phyloP scores from a whole-genome alignment of 1,140 invertebrate species.

The Conopomorpha cramerella region DNA sequence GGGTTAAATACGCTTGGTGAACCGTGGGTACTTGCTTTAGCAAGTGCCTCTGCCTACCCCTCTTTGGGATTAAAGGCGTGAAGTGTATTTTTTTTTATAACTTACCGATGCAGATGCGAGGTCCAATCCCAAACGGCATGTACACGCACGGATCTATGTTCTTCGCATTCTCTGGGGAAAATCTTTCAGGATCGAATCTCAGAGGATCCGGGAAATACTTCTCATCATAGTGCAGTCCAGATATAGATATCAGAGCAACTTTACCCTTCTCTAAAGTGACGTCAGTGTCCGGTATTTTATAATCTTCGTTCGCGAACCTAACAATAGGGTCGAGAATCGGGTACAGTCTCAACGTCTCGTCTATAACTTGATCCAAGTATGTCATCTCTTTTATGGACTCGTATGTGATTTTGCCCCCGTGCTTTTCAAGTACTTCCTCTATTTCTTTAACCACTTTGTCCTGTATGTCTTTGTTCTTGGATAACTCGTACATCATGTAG shows the following conservation, averaged over 20 bases:
- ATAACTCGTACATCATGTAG: conserved; percentile 27
- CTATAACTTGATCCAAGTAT: conserved; percentile 28
- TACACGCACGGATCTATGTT: conserved; percentile 20
- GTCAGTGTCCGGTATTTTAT: not conserved
- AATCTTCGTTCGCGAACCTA: not conserved
- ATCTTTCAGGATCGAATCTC: conserved; percentile 40
- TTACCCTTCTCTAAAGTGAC: conserved; percentile 3
- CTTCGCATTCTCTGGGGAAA: conserved; percentile 10
- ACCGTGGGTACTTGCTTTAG: too few species aligned
- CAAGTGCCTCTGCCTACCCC: too few species aligned
- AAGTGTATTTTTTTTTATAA: not conserved
- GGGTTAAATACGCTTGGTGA: too few species aligned
- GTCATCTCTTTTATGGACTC: conserved; percentile 36
- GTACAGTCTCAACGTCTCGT: conserved; percentile 8
- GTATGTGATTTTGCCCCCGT: conserved; percentile 21
- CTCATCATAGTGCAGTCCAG: conserved; percentile 8
- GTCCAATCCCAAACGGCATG: conserved; percentile 69
- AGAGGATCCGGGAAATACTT: conserved; percentile 24
- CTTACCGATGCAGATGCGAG: conserved; percentile 64
- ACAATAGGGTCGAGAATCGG: conserved; percentile 2
- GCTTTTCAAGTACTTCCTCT: conserved; percentile 9
- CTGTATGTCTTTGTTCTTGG: conserved; percentile 33
- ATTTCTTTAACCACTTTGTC: conserved; percentile 35
- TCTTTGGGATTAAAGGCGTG: too few species aligned
- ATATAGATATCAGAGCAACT: not conserved